Base-by-base conservation (phyloP, 1,140 invertebrate species). In the Drosophila nasuta region DNA sequence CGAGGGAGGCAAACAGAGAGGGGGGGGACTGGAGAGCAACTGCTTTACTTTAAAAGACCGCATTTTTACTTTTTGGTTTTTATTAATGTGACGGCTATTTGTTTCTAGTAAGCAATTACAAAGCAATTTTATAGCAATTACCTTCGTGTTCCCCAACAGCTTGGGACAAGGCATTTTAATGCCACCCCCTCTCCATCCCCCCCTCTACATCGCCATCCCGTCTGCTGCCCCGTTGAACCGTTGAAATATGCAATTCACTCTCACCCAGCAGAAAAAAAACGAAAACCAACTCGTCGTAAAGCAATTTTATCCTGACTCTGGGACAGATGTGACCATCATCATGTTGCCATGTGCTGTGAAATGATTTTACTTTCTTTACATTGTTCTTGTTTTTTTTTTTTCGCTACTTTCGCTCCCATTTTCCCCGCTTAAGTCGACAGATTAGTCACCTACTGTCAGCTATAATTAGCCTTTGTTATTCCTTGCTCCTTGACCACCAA, bases 81-180 rank as follows among this genome's bases (percentile, higher is more conserved):
- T 88, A 88, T 88, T 88, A 88, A 88, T 88, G 83, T 81, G 83
- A 88, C 77, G 80, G 83, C 83, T 88, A 88, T 88, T 88, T 88
- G 83, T 88, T 88, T 88, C 83, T 88, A 83, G 83, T 88, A 82
- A 88, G 83, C 83, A 88, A 88, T 88, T 88, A 88, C 83, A 88
- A 82, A 88, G 83, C 83, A 88, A 88, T 88, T 88, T 88, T 88
- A 88, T 88, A 88, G 85, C 83, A 88, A 88, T 88, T 88, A 88
- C 83, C 83, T 89, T 82, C 73, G 35, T 48, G 38, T 78, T 17
- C 74, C 66, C 66, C 64, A 88, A 88, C 85, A 88, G 83, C 83
- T 88, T 88, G 80, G 73, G 70, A 88, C 83, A 74, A 60, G 82
- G 72, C 82, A 43, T 74, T 86, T 86, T 79, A 86, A 87, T 82